These are phyloP conservation scores for Varroa destructor DNA, from an alignment of 1,140 invertebrate species.

Conservation along the genomic window DNA sequence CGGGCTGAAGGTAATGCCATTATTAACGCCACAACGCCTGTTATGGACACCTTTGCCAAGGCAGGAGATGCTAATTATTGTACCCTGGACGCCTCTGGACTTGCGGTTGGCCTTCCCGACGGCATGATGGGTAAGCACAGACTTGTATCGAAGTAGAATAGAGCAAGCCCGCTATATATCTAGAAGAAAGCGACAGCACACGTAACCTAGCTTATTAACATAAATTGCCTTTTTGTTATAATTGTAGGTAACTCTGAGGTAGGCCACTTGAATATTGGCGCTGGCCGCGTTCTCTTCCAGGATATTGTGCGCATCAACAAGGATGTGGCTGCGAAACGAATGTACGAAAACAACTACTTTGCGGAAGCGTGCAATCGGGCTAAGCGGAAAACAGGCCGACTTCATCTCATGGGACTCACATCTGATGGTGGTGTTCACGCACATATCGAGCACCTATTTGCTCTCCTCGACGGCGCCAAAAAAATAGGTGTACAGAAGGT, in stretches of 20 bases:
- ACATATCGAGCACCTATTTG: conserved; percentile 44
- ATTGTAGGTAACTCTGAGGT: conserved; percentile 43
- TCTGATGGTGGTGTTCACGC: conserved; percentile 45
- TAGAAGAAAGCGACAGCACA: too few relatives aligned
- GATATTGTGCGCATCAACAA: conserved; percentile 45
- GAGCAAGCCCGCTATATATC: too few relatives aligned
- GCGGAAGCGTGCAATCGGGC: conserved; percentile 40
- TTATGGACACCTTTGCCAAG: conserved; percentile 41
- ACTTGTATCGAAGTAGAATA: too few relatives aligned
- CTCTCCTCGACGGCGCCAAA: conserved; percentile 41
- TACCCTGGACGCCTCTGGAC: conserved; percentile 43
- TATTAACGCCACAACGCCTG: conserved; percentile 41
- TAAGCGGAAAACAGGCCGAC: conserved; percentile 38
- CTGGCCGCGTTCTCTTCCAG: conserved; percentile 46
- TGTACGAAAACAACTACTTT: conserved; percentile 40
- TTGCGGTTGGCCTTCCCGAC: conserved; percentile 43
- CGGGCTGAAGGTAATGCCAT: conserved; percentile 41
- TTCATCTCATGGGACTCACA: conserved; percentile 43
- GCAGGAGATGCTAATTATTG: conserved; percentile 39
- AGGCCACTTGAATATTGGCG: conserved; percentile 46
- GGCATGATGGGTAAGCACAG: conserved; percentile 41
- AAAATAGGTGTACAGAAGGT: conserved; percentile 40
- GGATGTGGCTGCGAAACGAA: conserved; percentile 39
- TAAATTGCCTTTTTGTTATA: too few relatives aligned
- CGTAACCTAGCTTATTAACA: too few relatives aligned